A percentile compares a stretch with the other conserved stretches of the same genome.
phyloP scores from a whole-genome alignment of 2,888 invertebrate genomes.

The Baronia brevicornis region DNA sequence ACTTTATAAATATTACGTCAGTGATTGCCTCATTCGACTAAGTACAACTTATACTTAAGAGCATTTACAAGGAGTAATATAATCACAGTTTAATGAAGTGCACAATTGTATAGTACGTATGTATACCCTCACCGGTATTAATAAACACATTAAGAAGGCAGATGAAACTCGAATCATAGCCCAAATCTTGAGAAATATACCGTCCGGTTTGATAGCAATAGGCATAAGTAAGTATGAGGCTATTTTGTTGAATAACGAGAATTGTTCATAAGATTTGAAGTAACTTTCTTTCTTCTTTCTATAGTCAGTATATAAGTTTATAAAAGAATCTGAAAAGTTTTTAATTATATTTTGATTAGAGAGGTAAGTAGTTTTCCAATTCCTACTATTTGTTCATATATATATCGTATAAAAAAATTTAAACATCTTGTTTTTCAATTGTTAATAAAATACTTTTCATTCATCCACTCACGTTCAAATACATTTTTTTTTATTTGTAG shows the following conservation, averaged over 20 bases:
- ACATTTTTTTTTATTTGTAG: no score
- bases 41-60: no score
- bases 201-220: constrained; percentile 52
- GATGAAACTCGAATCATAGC: constrained; percentile 40
- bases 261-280: constrained; percentile 47
- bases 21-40: no score
- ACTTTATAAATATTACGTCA: no score
- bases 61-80: constrained; percentile 1
- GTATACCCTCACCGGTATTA: constrained; percentile 52
- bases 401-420: no score
- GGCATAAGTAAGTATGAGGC: constrained; percentile 54
- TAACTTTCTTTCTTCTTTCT: constrained; percentile 42
- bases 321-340: constrained; percentile 52
- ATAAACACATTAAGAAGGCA: constrained; percentile 48
- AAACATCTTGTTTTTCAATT: constrained; percentile 9
- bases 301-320: constrained; percentile 47
- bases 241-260: constrained; percentile 41
- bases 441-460: no score
- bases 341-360: constrained; percentile 8
- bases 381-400: no score
- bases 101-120: constrained; percentile 2
- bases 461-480: no score
- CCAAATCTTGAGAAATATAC: constrained; percentile 56
- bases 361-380: no score
- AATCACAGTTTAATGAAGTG: constrained; percentile 3